phyloP scores from a whole-genome alignment of 2,797 vertebrate species.

The Macropodus opercularis region DNA sequence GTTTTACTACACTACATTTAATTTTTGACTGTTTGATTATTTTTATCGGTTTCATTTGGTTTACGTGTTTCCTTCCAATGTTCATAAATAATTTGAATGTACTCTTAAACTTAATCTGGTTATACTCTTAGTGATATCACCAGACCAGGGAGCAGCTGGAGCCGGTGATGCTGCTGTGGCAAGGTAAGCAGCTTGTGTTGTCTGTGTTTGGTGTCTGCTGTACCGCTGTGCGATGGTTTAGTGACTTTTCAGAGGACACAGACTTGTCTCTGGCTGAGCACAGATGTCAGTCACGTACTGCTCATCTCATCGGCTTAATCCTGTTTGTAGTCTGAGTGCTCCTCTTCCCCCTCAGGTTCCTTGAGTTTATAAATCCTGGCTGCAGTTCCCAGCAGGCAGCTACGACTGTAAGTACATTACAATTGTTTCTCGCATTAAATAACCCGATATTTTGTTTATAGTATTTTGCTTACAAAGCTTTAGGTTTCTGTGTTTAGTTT shows the following conservation, averaged over 20 bases:
- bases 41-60: too few species aligned
- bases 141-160: not conserved
- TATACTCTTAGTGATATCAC: slow-evolving; percentile 19
- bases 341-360: slow-evolving; percentile 46
- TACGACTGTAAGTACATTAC: slow-evolving; percentile 54
- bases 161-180: slow-evolving; percentile 21
- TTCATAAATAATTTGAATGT: too few species aligned
- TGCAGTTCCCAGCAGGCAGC: slow-evolving; percentile 14
- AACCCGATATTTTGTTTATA: not conserved
- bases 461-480: too few species aligned
- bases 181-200: slow-evolving; percentile 30
- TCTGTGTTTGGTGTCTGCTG: not conserved
- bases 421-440: not conserved
- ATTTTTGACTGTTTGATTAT: too few species aligned
- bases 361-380: slow-evolving; percentile 68
- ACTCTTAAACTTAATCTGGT: not conserved
- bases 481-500: too few species aligned
- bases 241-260: slow-evolving; percentile 38
- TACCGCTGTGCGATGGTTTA: slow-evolving; percentile 20
- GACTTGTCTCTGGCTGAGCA: slow-evolving; percentile 55
- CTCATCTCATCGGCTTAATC: not conserved
- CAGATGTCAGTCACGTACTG: not conserved
- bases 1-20: too few species aligned
- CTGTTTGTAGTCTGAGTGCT: not conserved
- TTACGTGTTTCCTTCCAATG: too few species aligned